Conservation (phyloP, 2,797 vertebrate species). For the Tragelaphus eurycerus region DNA sequence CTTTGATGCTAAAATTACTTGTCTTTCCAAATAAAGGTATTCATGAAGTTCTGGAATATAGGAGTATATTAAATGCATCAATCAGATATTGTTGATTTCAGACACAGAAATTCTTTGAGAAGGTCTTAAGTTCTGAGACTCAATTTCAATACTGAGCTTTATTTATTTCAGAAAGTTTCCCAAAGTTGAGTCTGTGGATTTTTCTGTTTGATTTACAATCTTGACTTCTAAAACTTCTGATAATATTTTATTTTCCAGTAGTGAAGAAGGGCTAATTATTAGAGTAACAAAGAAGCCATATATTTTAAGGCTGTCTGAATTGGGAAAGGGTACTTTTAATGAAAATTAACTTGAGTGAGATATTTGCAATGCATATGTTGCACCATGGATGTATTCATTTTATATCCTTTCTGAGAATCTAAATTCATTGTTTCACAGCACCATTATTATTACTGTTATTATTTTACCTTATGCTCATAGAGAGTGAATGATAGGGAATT, state of each 20-base stretch:
- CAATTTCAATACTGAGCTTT: slow-evolving; percentile 67
- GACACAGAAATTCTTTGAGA: slow-evolving; percentile 29
- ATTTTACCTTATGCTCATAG: slow-evolving; percentile 74
- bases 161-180: slow-evolving; percentile 70
- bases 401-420: slow-evolving; percentile 86
- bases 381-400: slow-evolving; percentile 88
- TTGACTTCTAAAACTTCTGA: slow-evolving; percentile 80
- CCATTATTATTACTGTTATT: slow-evolving; percentile 85
- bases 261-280: slow-evolving; percentile 79
- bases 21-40: slow-evolving; percentile 85
- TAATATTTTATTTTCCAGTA: slow-evolving; percentile 82
- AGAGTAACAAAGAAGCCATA: slow-evolving; percentile 77
- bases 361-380: slow-evolving; percentile 80
- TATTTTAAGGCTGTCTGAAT: slow-evolving; percentile 81
- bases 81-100: slow-evolving; percentile 79
- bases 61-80: slow-evolving; percentile 88
- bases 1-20: slow-evolving; percentile 86
- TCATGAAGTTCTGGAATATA: slow-evolving; percentile 83
- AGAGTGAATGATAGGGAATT: slow-evolving; percentile 77
- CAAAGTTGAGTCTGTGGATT: slow-evolving; percentile 69
- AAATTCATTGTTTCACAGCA: slow-evolving; percentile 88
- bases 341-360: slow-evolving; percentile 86
- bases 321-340: slow-evolving; percentile 84
- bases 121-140: slow-evolving; percentile 38
- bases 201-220: slow-evolving; percentile 83